phyloP scores from a whole-genome alignment of 2,888 invertebrate species.

The Holacanthella duospinosa region DNA sequence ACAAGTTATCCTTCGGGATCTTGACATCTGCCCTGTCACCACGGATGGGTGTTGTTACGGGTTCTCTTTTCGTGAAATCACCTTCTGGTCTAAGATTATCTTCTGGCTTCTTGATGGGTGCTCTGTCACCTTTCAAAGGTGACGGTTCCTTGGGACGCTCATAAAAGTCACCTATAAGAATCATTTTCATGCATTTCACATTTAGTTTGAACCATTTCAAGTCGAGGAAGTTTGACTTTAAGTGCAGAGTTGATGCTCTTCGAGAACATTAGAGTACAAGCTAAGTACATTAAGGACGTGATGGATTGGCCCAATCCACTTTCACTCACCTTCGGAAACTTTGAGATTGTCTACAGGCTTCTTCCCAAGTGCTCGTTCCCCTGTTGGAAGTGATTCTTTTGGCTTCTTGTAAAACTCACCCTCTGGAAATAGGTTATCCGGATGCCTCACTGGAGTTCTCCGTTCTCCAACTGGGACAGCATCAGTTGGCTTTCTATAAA shows the following conservation, averaged over 20 bases:
- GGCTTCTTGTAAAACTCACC: constrained; percentile 50
- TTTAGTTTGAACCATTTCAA: no score
- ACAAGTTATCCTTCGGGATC: constrained; percentile 47
- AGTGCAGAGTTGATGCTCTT: neutral
- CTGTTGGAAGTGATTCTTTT: constrained; percentile 40
- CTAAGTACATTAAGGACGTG: neutral
- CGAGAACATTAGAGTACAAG: neutral
- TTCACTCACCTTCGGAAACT: constrained; percentile 51
- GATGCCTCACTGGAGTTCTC: constrained; percentile 43
- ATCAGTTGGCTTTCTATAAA: constrained; percentile 15
- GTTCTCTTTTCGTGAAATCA: neutral
- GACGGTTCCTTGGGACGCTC: constrained; percentile 42
- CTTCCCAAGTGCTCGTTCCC: constrained; percentile 40
- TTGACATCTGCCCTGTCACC: constrained; percentile 37
- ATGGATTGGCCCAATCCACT: neutral
- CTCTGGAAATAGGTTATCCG: constrained; percentile 52
- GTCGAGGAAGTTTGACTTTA: neutral
- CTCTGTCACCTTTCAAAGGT: constrained; percentile 41
- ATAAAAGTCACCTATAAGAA: constrained; percentile 51
- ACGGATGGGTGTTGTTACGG: neutral
- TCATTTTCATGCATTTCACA: no score
- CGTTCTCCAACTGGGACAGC: constrained; percentile 41
- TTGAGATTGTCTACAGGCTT: constrained; percentile 49
- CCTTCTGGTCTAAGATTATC: constrained; percentile 53
- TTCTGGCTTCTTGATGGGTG: constrained; percentile 41